phyloP scores from a whole-genome alignment of 2,113 vertebrate genomes.

The Heloderma charlesbogerti region DNA sequence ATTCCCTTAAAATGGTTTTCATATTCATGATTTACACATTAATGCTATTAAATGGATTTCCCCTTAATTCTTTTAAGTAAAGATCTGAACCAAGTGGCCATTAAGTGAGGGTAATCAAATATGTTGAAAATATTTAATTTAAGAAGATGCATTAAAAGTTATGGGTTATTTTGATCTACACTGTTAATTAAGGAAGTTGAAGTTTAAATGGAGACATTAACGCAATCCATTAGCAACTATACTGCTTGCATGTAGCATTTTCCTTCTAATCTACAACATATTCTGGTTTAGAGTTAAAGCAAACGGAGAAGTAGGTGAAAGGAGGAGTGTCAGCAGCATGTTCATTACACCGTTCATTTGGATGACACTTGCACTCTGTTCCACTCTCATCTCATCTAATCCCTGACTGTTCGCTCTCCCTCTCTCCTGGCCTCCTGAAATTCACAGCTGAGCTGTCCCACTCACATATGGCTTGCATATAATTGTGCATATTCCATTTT shows the following conservation, averaged over 20 bases:
- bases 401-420: constrained; percentile 78
- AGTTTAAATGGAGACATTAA: constrained; percentile 81
- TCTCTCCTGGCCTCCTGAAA: constrained; percentile 75
- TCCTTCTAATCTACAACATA: constrained; percentile 64
- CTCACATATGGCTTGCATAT: constrained; percentile 89
- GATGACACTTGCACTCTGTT: constrained; percentile 81
- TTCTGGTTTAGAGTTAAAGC: constrained; percentile 71
- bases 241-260: constrained; percentile 68
- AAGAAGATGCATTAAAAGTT: constrained; percentile 78
- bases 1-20: constrained; percentile 65
- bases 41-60: constrained; percentile 74
- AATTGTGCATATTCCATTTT: constrained; percentile 95
- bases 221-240: constrained; percentile 76
- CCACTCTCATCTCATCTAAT: constrained; percentile 78
- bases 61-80: constrained; percentile 75
- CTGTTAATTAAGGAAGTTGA: constrained; percentile 81
- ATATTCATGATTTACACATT: constrained; percentile 73
- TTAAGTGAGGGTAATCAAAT: constrained; percentile 76
- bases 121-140: constrained; percentile 78
- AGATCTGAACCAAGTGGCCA: constrained; percentile 75
- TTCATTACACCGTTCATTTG: constrained; percentile 84
- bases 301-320: constrained; percentile 78
- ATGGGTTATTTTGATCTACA: constrained; percentile 74
- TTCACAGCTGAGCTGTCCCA: constrained; percentile 86
- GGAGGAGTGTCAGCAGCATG: constrained; percentile 78